Evolutionary conservation across 2,797 vertebrate species (phyloP).

Genomic region (Epinephelus awoara): DNA sequence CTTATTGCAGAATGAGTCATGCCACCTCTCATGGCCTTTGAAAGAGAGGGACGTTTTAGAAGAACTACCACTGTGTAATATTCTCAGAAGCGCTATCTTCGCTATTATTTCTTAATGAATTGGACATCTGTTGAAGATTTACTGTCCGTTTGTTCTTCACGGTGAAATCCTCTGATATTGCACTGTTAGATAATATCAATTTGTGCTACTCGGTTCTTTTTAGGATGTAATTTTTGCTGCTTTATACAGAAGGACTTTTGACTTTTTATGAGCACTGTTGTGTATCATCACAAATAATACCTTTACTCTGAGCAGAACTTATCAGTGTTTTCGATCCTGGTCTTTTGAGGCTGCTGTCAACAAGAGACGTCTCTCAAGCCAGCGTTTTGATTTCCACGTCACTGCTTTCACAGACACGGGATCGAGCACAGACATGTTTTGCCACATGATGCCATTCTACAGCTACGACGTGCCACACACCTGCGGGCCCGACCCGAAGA

Average conservation of each 20-base stretch:
- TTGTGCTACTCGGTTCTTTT: slow-evolving; percentile 5
- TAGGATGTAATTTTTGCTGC: neutral
- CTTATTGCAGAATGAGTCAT: slow-evolving; percentile 58
- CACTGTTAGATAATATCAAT: slow-evolving; percentile 24
- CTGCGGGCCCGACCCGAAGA: slow-evolving; percentile 97
- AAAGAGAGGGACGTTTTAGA: slow-evolving; percentile 47
- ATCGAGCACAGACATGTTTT: slow-evolving; percentile 94
- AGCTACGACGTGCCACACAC: slow-evolving; percentile 98
- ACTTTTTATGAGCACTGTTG: neutral
- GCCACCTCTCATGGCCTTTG: slow-evolving; percentile 31
- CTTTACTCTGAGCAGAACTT: neutral
- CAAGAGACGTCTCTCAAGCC: neutral
- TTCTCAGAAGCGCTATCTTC: slow-evolving; percentile 17
- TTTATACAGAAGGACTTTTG: neutral
- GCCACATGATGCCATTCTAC: slow-evolving; percentile 99
- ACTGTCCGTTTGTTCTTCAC: slow-evolving; percentile 34
- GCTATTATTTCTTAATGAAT: slow-evolving; percentile 52
- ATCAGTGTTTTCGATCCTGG: neutral
- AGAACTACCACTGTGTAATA: slow-evolving; percentile 21
- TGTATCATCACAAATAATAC: neutral
- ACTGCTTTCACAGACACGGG: slow-evolving; percentile 84
- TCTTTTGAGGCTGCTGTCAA: neutral
- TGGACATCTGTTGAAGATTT: slow-evolving; percentile 33
- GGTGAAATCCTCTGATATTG: slow-evolving; percentile 12
- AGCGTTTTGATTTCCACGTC: neutral